These are phyloP conservation scores for Melanitta fusca DNA, from an alignment of 2,797 vertebrate species.

Conservation along the genomic window DNA sequence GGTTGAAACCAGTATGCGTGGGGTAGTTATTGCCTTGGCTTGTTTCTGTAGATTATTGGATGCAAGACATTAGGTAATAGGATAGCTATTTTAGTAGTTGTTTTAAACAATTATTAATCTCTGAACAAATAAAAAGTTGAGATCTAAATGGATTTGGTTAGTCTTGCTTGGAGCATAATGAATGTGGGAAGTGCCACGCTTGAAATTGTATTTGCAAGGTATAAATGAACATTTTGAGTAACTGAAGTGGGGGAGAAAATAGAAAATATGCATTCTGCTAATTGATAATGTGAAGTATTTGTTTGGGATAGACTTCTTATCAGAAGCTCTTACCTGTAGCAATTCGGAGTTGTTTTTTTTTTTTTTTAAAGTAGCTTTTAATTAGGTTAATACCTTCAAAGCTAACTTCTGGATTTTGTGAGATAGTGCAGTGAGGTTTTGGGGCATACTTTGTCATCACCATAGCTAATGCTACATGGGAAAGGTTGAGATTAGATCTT, in stretches of 20 bases:
- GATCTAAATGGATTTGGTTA: not conserved
- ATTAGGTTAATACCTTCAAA: not conserved
- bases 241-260: not conserved
- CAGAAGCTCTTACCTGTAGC: not conserved
- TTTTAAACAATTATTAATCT: not conserved
- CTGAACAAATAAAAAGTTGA: not conserved
- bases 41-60: not conserved
- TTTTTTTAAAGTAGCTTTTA: not conserved
- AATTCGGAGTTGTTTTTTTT: not conserved
- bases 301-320: not conserved
- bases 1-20: not conserved
- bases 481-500: not conserved
- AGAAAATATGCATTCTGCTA: not conserved
- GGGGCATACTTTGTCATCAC: not conserved
- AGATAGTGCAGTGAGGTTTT: not conserved
- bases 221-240: not conserved
- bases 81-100: not conserved
- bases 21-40: not conserved
- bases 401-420: not conserved
- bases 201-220: not conserved
- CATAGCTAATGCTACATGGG: fast-evolving
- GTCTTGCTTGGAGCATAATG: not conserved
- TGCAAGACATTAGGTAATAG: not conserved
- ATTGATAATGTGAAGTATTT: not conserved
- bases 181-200: not conserved